phyloP scores from a whole-genome alignment of 2,888 invertebrate species.

The Drosophila cyrtoloma region DNA sequence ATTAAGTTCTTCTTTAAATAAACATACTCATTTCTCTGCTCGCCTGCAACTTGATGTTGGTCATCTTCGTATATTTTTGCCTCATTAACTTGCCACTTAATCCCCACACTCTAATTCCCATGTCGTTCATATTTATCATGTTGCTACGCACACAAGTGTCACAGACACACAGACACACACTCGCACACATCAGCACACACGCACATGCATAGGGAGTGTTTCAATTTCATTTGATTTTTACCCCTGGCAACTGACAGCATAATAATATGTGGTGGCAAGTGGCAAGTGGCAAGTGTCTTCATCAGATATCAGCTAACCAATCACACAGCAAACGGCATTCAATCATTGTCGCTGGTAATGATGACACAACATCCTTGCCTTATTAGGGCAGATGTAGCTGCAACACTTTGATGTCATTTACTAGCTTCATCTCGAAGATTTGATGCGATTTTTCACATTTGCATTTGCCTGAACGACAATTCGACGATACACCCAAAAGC shows the following conservation, averaged over 20 bases:
- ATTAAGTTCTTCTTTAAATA: background rate
- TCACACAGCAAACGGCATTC: slow-evolving; percentile 65
- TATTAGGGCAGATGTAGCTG: background rate
- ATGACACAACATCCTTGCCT: slow-evolving; percentile 17
- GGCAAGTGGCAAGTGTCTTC: slow-evolving; percentile 43
- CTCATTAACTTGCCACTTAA: slow-evolving; percentile 58
- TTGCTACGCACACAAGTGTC: slow-evolving; percentile 23
- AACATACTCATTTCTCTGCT: background rate
- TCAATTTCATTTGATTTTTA: slow-evolving; percentile 47
- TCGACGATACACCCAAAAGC: background rate
- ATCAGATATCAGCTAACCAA: slow-evolving; percentile 61
- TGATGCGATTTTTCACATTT: background rate
- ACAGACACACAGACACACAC: slow-evolving; percentile 10
- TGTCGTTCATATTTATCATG: slow-evolving; percentile 50
- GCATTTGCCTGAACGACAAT: background rate
- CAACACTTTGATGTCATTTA: background rate
- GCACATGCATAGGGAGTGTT: slow-evolving; percentile 8
- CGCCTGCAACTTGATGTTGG: slow-evolving; percentile 7
- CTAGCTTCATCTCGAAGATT: background rate
- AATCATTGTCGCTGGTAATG: slow-evolving; percentile 67
- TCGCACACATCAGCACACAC: slow-evolving; percentile 3
- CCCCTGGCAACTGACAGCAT: slow-evolving; percentile 38
- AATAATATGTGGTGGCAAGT: slow-evolving; percentile 38
- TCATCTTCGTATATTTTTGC: slow-evolving; percentile 18
- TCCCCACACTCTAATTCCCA: slow-evolving; percentile 5